Base-by-base conservation (phyloP, 2,888 invertebrate genomes). In the Beris morrisii region DNA sequence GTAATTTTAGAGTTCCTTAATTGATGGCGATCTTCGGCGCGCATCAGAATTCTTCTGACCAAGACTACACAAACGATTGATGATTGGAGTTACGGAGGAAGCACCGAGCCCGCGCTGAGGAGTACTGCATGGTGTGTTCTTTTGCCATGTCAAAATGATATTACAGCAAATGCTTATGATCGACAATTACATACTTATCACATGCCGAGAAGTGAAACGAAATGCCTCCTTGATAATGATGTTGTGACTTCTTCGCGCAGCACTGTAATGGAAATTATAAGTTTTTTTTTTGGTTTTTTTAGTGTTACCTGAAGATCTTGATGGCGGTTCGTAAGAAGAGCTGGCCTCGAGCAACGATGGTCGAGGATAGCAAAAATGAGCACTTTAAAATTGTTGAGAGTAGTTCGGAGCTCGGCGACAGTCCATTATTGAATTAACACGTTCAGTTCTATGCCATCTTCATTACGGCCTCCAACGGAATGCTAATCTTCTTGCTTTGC, bases 151-250 rank as follows among this genome's bases (percentile, higher is more conserved):
- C 11, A 9, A 57, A 57, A 45, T 45, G 44, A 57, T 57, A 30
- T 44, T 59, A 38, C 48, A 59, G 46, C 22, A 59, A 50, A 50
- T 59, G 44, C 59, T 59, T 59, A 48, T 32, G 50, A 50, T 48
- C 59, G 61, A 50, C 61, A 61, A 61, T 61, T 61, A 61, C 61
- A 52, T 52, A 61, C 61, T 61, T 61, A 61, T 61, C 61, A 61
- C 61, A 61, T 61, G 61, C 38, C 52, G 50, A 46, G 52, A 50
- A 43, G 5, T 13, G n/a, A 30, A 59, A 50, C 48, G 28, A 22
- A 38, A 15, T 15, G 43, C 38, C 56, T 38, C 28, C 50, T 61
- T 61, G 61, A 50, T 61, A 61, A 61, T 61, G 52, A 61, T 50
- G 61, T 61, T 52, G 52, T 28, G 46, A 61, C 61, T 61, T 59